Conservation (phyloP, 2,888 invertebrate species). For the Acrobasis repandana region DNA sequence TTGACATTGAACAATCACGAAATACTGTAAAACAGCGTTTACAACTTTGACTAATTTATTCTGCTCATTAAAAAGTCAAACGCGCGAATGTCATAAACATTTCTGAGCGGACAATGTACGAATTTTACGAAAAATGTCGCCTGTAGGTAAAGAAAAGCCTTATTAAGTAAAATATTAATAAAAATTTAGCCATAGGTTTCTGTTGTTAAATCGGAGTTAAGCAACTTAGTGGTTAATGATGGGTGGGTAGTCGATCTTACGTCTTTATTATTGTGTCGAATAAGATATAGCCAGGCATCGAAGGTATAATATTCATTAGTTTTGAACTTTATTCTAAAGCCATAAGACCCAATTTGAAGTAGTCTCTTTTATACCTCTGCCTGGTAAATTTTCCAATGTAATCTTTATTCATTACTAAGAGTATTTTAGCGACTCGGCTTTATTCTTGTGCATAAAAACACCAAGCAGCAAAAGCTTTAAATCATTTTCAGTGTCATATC, state of each 20-base stretch:
- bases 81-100: neutral
- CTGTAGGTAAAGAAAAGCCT: slow-evolving; percentile 18
- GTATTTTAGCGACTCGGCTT: no score
- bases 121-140: slow-evolving; percentile 7
- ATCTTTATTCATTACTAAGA: no score
- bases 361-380: no score
- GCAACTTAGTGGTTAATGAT: neutral
- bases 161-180: slow-evolving; percentile 19
- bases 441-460: no score
- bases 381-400: no score
- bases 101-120: slow-evolving; percentile 7
- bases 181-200: slow-evolving; percentile 2
- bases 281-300: neutral
- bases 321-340: no score
- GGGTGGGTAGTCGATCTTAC: neutral
- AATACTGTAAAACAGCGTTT: no score
- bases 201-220: slow-evolving; percentile 8
- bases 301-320: no score
- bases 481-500: no score
- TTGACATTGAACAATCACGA: no score
- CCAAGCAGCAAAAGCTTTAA: no score
- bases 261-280: neutral
- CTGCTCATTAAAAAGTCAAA: slow-evolving; percentile 6
- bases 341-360: no score
- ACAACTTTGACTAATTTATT: neutral